These are phyloP conservation scores for Drosophila koepferae DNA, from an alignment of 2,888 invertebrate genomes.

Conservation along the genomic window DNA sequence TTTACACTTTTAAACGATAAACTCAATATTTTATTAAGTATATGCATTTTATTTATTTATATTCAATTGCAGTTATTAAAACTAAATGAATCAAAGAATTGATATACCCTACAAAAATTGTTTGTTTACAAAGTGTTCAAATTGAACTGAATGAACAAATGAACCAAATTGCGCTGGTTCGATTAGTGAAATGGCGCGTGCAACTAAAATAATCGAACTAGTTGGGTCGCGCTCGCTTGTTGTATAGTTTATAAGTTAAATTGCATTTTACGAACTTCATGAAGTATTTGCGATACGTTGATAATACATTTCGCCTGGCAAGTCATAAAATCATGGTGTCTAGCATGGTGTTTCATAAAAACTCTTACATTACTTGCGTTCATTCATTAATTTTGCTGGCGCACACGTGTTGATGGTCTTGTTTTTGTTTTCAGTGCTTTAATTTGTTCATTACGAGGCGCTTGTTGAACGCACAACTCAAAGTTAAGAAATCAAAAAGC, in stretches of 20 bases:
- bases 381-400: conserved; percentile 1
- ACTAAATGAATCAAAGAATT: background rate
- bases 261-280: conserved; percentile 28
- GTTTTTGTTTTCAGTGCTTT: conserved; percentile 55
- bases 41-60: background rate
- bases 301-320: conserved; percentile 47
- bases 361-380: background rate
- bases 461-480: conserved; percentile 31
- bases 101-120: conserved; percentile 33
- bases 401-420: conserved; percentile 60
- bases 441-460: conserved; percentile 32
- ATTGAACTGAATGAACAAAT: conserved; percentile 34
- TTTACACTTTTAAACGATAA: background rate
- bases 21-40: background rate
- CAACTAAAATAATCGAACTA: conserved; percentile 38
- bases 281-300: conserved; percentile 40
- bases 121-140: conserved; percentile 51
- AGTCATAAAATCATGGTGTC: conserved; percentile 18
- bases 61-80: too few species aligned
- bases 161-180: conserved; percentile 46
- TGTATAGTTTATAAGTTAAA: conserved; percentile 11
- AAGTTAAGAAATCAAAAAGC: conserved; percentile 22
- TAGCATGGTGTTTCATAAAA: background rate
- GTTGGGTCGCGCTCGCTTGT: conserved; percentile 17
- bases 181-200: conserved; percentile 31